These are phyloP conservation scores for Sprattus sprattus DNA, from an alignment of 2,113 vertebrate species.

Conservation along the genomic window DNA sequence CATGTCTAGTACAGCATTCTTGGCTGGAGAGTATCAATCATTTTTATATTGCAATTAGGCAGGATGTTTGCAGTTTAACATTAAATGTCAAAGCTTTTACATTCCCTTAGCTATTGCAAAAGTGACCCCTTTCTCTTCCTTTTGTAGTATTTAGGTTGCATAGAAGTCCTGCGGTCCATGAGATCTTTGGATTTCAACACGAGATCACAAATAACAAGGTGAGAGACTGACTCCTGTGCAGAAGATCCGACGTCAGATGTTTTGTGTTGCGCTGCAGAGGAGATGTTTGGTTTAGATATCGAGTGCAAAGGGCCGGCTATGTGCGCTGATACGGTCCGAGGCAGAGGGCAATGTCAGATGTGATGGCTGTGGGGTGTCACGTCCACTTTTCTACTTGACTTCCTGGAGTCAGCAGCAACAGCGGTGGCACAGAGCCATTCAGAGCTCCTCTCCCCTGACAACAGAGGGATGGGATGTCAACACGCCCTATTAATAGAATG, in stretches of 20 bases:
- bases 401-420: conserved; percentile 46
- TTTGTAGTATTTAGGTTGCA: conserved; percentile 78
- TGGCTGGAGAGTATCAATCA: neutral
- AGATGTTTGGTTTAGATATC: conserved; percentile 39
- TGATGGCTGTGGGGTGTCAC: conserved; percentile 61
- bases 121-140: neutral
- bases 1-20: neutral
- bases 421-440: conserved; percentile 15
- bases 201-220: conserved; percentile 80
- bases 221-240: conserved; percentile 18
- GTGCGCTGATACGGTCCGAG: conserved; percentile 29
- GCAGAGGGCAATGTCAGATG: conserved; percentile 16
- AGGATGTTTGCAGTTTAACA: neutral
- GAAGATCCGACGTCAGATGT: neutral
- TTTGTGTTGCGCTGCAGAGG: neutral
- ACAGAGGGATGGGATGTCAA: conserved; percentile 44
- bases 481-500: conserved; percentile 45
- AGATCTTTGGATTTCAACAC: conserved; percentile 80
- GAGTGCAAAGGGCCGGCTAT: conserved; percentile 36
- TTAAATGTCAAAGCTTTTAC: neutral
- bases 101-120: neutral
- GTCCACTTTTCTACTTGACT: conserved; percentile 69
- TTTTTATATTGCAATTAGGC: neutral
- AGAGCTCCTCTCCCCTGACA: conserved; percentile 47
- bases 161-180: conserved; percentile 79